These are phyloP conservation scores for Cephonodes hylas DNA, from an alignment of 2,888 invertebrate genomes.

Conservation along the genomic window DNA sequence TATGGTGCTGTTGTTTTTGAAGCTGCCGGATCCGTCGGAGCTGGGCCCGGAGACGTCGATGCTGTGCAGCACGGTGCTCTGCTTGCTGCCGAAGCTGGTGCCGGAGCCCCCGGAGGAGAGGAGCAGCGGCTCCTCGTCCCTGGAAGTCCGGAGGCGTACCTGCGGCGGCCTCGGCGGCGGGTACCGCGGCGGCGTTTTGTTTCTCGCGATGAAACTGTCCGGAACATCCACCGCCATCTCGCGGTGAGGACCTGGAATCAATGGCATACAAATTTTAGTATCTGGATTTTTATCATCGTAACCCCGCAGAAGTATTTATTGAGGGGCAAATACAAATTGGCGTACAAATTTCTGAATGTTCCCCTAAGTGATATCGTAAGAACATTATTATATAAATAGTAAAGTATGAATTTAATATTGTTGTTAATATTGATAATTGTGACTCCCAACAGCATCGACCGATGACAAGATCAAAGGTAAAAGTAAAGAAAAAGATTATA, in stretches of 20 bases:
- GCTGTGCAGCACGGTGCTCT: constrained; percentile 66
- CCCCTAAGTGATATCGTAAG: too few relatives aligned
- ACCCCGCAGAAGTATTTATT: too few relatives aligned
- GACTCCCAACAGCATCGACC: too few relatives aligned
- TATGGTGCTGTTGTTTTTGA: constrained; percentile 67
- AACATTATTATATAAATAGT: too few relatives aligned
- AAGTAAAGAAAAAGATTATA: too few relatives aligned
- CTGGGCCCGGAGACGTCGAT: constrained; percentile 62
- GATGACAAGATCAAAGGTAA: too few relatives aligned
- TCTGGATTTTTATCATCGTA: too few relatives aligned
- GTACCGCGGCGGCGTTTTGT: constrained; percentile 95
- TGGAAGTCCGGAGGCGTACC: constrained; percentile 76
- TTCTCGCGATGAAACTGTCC: constrained; percentile 93
- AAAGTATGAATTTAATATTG: too few relatives aligned
- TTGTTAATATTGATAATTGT: too few relatives aligned
- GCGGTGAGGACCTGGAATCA: constrained; percentile 90
- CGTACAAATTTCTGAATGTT: too few relatives aligned
- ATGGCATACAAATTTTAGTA: constrained; percentile 5
- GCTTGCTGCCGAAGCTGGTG: constrained; percentile 73
- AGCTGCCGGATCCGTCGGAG: constrained; percentile 67
- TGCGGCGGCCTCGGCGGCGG: constrained; percentile 89
- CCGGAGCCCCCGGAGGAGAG: constrained; percentile 70
- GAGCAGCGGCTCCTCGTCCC: constrained; percentile 76
- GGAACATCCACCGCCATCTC: constrained; percentile 99
- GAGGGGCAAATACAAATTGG: too few relatives aligned